Evolutionary conservation across 2,113 vertebrate species (phyloP).

Genomic region (Zosterops borbonicus): DNA sequence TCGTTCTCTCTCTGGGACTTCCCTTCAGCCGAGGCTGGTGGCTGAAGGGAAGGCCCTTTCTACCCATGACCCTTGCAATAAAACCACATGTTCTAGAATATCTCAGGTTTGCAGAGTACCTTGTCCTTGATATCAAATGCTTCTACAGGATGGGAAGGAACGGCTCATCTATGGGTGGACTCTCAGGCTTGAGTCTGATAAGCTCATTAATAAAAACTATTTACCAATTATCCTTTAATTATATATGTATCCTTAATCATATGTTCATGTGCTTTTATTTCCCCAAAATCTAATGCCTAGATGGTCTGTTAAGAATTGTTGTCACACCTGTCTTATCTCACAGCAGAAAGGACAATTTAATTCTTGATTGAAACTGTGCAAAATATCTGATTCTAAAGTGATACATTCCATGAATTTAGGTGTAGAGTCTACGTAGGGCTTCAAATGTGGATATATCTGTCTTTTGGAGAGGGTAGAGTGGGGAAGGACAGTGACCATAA

Average conservation of each 20-base stretch:
- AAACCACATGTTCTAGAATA: no score
- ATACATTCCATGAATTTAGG: neutral
- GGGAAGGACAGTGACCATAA: neutral
- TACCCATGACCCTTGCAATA: no score
- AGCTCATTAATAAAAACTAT: conserved; percentile 13
- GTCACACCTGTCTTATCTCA: neutral
- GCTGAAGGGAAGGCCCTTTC: no score
- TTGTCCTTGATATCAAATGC: no score
- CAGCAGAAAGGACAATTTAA: neutral
- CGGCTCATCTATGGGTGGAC: conserved; percentile 46
- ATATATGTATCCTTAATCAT: neutral
- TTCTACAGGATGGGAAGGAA: neutral
- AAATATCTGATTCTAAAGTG: neutral
- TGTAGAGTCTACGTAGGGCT: neutral
- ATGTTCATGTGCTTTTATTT: neutral
- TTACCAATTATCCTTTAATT: conserved; percentile 35
- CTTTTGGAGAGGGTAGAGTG: neutral
- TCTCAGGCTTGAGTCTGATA: conserved; percentile 51
- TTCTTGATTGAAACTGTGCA: neutral
- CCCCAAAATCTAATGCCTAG: neutral
- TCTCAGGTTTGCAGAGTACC: no score
- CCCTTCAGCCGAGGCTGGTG: no score
- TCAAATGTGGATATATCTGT: neutral
- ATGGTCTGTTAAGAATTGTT: neutral
- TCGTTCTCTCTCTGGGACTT: no score